phyloP scores from a whole-genome alignment of 2,797 vertebrate species.

The Arnoldichthys spilopterus region DNA sequence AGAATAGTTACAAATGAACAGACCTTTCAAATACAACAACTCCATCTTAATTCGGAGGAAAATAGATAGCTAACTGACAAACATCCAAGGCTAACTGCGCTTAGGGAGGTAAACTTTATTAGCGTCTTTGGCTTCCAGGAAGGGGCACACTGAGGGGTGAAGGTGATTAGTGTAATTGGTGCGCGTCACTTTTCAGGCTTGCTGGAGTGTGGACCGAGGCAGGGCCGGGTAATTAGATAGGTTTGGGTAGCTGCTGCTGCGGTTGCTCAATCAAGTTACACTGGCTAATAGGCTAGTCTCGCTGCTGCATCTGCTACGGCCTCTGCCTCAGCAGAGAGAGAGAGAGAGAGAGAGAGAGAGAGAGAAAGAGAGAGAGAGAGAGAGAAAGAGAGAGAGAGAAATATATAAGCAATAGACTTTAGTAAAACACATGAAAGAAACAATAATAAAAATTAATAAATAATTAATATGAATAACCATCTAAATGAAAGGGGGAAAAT shows the following conservation, averaged over 20 bases:
- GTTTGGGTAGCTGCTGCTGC: conserved; percentile 63
- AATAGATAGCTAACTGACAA: conserved; percentile 3
- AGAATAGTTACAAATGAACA: not conserved
- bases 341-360: not conserved
- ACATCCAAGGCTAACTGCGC: conserved; percentile 1
- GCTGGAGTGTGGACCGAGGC: conserved; percentile 45
- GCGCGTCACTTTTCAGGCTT: conserved; percentile 61
- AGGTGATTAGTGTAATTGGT: conserved; percentile 65
- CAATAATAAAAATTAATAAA: too few relatives aligned
- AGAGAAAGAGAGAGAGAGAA: conserved; percentile 8
- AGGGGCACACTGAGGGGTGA: conserved; percentile 61
- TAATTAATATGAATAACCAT: too few relatives aligned
- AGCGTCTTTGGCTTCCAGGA: conserved; percentile 63
- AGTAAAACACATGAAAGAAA: too few relatives aligned
- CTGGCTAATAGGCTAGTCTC: conserved; percentile 61
- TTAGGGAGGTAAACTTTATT: conserved; percentile 59
- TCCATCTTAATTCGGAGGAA: not conserved
- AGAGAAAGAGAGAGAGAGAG: conserved; percentile 36
- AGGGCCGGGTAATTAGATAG: conserved; percentile 61
- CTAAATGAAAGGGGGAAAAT: too few relatives aligned
- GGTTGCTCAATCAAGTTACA: conserved; percentile 70
- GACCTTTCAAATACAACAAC: not conserved
- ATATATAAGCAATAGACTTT: not conserved
- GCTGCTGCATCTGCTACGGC: conserved; percentile 52
- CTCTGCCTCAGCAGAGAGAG: conserved; percentile 41